Percentiles rank a stretch among this genome's conserved stretches.
Evolutionary conservation across 2,113 vertebrate species (phyloP).

Genomic region (Epinephelus fuscoguttatus): DNA sequence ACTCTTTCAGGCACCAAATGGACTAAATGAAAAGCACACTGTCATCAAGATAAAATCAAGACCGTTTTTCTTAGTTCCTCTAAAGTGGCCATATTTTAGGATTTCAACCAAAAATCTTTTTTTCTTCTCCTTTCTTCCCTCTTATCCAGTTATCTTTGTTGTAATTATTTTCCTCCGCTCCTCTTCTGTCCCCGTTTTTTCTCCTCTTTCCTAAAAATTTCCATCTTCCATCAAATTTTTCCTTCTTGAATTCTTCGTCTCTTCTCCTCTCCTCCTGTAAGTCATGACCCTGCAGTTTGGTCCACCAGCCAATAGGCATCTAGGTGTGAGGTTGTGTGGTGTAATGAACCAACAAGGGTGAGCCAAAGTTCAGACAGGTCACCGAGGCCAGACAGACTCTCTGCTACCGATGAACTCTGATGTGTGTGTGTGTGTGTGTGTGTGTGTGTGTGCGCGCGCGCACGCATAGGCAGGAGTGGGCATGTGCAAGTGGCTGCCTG

Average conservation of each 20-base stretch:
- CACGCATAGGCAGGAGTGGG: constrained; percentile 17
- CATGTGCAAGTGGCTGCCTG: constrained; percentile 40
- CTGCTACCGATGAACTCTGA: constrained; percentile 12
- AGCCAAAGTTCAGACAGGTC: constrained; percentile 78
- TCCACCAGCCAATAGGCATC: constrained; percentile 56
- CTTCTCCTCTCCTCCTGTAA: constrained; percentile 4
- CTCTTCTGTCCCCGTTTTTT: background rate
- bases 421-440: constrained; percentile 22
- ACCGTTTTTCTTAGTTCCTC: constrained; percentile 39
- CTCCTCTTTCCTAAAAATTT: background rate
- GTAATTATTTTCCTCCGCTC: background rate
- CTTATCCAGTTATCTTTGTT: background rate
- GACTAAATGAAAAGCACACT: constrained; percentile 10
- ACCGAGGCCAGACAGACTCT: constrained; percentile 42
- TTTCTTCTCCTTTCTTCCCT: constrained; percentile 11
- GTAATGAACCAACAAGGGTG: constrained; percentile 62
- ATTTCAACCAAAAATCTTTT: background rate
- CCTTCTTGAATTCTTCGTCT: background rate
- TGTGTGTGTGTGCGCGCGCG: constrained; percentile 3
- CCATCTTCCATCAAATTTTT: background rate
- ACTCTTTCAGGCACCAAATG: constrained; percentile 22
- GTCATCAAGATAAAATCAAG: constrained; percentile 36
- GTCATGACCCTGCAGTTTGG: constrained; percentile 53
- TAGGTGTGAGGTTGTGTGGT: constrained; percentile 70
- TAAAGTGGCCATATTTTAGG: background rate